Conservation (phyloP, 2,113 vertebrate species). For the Promerops cafer region DNA sequence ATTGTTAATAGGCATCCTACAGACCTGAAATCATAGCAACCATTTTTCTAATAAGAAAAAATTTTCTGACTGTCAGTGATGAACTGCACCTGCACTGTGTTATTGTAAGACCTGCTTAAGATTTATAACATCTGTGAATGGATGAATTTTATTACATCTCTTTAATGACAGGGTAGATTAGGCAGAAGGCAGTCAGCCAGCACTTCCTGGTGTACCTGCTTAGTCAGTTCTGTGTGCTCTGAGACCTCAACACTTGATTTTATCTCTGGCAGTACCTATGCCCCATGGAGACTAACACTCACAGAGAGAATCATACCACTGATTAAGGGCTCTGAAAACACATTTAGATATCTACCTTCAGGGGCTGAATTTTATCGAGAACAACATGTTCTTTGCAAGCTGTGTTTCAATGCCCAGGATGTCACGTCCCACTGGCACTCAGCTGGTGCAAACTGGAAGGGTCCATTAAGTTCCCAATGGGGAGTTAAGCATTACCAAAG, state of each 20-base stretch:
- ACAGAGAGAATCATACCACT: background rate
- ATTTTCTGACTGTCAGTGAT: background rate
- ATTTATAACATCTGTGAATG: background rate
- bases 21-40: background rate
- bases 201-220: background rate
- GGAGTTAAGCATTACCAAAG: background rate
- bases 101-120: background rate
- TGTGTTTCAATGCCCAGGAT: background rate
- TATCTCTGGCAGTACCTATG: background rate
- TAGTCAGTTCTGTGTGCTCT: background rate
- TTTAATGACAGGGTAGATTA: background rate
- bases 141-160: background rate
- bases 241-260: background rate
- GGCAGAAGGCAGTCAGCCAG: background rate
- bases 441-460: background rate
- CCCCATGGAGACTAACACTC: background rate
- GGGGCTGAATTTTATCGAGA: background rate
- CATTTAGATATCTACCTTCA: background rate
- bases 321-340: background rate
- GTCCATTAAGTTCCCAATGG: slow-evolving; percentile 6
- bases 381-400: background rate
- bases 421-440: background rate
- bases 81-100: background rate
- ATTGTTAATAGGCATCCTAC: background rate
- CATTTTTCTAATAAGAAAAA: background rate